A percentile compares a stretch with the other conserved stretches of the same genome.
Conservation (phyloP, 2,888 invertebrate species). For the Trachelus troglodyta region DNA sequence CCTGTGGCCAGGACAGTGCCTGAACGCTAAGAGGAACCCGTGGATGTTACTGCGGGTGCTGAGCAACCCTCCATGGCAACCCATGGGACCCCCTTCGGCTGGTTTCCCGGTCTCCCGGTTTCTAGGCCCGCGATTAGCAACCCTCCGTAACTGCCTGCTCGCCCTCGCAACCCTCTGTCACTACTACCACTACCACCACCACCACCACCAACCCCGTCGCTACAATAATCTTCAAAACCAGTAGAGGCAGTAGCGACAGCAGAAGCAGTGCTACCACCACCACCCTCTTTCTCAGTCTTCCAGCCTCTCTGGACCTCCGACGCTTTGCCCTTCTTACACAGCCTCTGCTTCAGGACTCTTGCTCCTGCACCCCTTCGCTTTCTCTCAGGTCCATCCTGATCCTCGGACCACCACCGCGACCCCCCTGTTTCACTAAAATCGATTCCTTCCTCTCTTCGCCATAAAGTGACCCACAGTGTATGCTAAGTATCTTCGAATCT, state of each 20-base stretch:
- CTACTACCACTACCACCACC: background rate
- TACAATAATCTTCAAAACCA: conserved; percentile 7
- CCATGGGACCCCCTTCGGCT: conserved; percentile 43
- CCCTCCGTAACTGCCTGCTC: conserved; percentile 53
- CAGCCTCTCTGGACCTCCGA: conserved; percentile 1
- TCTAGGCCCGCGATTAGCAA: conserved; percentile 56
- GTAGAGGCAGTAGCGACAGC: conserved; percentile 6
- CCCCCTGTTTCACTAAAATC: conserved; percentile 23
- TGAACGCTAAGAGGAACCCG: conserved; percentile 21
- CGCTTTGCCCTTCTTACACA: conserved; percentile 12
- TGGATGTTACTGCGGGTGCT: conserved; percentile 45
- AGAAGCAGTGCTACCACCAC: background rate
- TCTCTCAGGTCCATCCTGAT: conserved; percentile 12
- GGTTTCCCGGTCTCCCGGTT: conserved; percentile 37
- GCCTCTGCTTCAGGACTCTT: conserved; percentile 22
- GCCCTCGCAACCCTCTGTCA: conserved; percentile 22
- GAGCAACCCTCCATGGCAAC: conserved; percentile 55
- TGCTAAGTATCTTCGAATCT: background rate
- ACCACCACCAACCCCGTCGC: conserved; percentile 1
- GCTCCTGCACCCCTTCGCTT: conserved; percentile 20
- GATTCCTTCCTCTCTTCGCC: conserved; percentile 10
- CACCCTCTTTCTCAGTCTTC: background rate
- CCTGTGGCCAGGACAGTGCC: conserved; percentile 20
- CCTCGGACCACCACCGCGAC: conserved; percentile 14
- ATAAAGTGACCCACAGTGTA: background rate